phyloP scores from a whole-genome alignment of 2,797 vertebrate genomes.

The Chloroceryle amazona region DNA sequence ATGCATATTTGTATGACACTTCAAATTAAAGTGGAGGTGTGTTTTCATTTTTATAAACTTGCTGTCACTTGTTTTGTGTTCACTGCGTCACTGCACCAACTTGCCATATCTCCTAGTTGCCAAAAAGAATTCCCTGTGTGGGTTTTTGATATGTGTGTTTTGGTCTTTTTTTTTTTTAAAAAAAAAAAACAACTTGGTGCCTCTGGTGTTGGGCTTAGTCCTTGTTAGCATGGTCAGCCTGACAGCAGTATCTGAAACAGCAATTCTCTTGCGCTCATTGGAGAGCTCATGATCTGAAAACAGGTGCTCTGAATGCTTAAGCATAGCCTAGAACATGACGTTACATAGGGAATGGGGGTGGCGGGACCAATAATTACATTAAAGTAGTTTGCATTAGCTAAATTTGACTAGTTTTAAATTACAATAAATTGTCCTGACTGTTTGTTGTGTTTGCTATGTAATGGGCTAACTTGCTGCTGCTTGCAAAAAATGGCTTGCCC shows the following conservation, averaged over 20 bases:
- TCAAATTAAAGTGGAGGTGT: slow-evolving; percentile 57
- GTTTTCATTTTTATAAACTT: slow-evolving; percentile 57
- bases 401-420: slow-evolving; percentile 26
- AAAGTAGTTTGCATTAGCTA: slow-evolving; percentile 12
- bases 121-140: slow-evolving; percentile 32
- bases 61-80: slow-evolving; percentile 58
- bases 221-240: background rate
- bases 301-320: background rate
- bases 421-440: slow-evolving; percentile 18
- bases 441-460: slow-evolving; percentile 31
- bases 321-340: fast-evolving
- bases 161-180: background rate
- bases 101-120: background rate
- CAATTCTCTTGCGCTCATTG: background rate
- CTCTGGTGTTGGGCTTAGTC: background rate
- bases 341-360: background rate
- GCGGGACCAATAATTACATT: slow-evolving; percentile 4
- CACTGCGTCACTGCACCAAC: background rate
- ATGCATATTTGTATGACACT: slow-evolving; percentile 71
- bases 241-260: background rate
- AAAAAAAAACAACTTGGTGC: background rate
- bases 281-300: background rate
- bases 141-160: background rate
- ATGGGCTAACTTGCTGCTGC: slow-evolving; percentile 37
- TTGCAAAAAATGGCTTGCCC: slow-evolving; percentile 12